Conservation (phyloP, 2,888 invertebrate genomes). For the Argynnis bischoffii region DNA sequence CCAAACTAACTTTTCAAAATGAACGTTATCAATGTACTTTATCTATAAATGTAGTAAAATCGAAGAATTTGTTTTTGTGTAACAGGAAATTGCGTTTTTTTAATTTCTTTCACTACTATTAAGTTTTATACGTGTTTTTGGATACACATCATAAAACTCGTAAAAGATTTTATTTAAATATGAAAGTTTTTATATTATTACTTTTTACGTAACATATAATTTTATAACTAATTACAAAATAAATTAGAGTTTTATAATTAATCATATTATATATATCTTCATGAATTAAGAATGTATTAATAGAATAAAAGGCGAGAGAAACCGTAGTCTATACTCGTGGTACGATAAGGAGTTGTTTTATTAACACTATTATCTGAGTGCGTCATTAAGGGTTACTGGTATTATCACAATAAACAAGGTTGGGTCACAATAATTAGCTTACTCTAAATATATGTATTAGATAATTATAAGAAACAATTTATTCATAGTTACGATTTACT, state of each 20-base stretch:
- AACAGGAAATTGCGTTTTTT: neutral
- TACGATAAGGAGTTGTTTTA: conserved; percentile 38
- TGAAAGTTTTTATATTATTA: neutral
- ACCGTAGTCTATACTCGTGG: neutral
- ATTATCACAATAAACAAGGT: conserved; percentile 35
- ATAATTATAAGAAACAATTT: conserved; percentile 11
- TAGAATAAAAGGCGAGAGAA: neutral
- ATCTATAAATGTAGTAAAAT: conserved; percentile 24
- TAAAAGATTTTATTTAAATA: neutral
- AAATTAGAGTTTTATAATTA: neutral
- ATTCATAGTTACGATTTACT: neutral
- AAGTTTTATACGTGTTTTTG: no score
- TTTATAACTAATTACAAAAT: neutral
- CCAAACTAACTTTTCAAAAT: conserved; percentile 31
- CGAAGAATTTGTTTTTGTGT: conserved; percentile 16
- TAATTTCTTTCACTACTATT: neutral
- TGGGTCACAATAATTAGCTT: conserved; percentile 31
- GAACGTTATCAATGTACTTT: conserved; percentile 27
- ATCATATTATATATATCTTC: no score
- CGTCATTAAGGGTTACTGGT: conserved; percentile 40
- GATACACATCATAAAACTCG: no score
- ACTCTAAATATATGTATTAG: conserved; percentile 34
- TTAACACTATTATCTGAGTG: conserved; percentile 41
- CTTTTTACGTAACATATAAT: neutral
- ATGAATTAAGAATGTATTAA: neutral